Conservation (phyloP, 2,113 vertebrate genomes). For the Gopherus evgoodei region DNA sequence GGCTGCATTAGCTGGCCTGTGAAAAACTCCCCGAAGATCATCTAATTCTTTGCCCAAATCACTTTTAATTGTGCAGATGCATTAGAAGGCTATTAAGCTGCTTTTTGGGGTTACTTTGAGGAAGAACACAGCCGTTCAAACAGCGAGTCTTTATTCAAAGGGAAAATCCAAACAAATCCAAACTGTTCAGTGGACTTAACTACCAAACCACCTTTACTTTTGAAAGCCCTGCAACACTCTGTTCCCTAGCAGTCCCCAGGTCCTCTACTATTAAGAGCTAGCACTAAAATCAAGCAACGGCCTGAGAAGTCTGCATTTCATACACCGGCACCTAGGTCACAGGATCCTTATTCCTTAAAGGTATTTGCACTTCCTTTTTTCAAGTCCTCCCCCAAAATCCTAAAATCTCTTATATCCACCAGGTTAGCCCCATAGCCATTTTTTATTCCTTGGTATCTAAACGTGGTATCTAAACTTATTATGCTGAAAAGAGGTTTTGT, state of each 20-base stretch:
- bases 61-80: not conserved
- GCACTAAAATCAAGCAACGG: not conserved
- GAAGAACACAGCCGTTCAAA: not conserved
- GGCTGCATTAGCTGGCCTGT: not conserved
- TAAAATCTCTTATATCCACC: not conserved
- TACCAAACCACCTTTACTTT: not conserved
- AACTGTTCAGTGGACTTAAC: not conserved
- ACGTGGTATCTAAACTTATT: not conserved
- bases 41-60: not conserved
- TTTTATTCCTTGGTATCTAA: not conserved
- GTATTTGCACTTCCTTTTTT: not conserved
- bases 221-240: not conserved
- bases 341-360: not conserved
- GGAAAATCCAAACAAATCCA: not conserved
- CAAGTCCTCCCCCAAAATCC: not conserved
- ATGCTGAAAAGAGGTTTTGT: not conserved
- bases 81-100: not conserved
- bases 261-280: not conserved
- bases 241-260: not conserved
- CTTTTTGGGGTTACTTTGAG: not conserved
- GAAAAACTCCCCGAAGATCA: not conserved
- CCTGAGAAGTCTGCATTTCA: accelerated
- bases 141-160: not conserved
- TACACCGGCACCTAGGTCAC: not conserved
- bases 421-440: not conserved